Percentiles rank a stretch among this genome's conserved stretches.
Evolutionary conservation across 2,888 invertebrate genomes (phyloP).

Genomic region (Timema cristinae): DNA sequence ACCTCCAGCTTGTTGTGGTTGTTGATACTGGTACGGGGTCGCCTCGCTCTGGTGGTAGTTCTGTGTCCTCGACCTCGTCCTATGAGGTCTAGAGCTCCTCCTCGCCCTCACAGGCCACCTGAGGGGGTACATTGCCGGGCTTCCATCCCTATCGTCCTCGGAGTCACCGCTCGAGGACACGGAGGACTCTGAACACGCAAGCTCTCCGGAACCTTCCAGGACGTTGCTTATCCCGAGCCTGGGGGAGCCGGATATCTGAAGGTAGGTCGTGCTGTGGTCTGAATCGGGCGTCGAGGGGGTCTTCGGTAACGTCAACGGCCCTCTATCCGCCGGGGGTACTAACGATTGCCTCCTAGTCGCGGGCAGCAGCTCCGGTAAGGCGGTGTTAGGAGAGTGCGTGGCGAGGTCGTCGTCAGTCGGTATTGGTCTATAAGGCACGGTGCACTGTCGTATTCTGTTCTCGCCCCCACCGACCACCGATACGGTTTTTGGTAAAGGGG

Average conservation of each 20-base stretch:
- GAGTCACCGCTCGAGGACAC: conserved; percentile 18
- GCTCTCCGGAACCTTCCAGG: conserved; percentile 27
- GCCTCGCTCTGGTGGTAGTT: neutral
- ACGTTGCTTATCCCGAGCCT: neutral
- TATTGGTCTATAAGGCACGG: conserved; percentile 36
- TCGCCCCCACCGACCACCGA: conserved; percentile 26
- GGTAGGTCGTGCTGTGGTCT: conserved; percentile 21
- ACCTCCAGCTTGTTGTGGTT: neutral
- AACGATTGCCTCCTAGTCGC: conserved; percentile 16
- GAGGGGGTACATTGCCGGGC: conserved; percentile 21
- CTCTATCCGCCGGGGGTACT: conserved; percentile 2
- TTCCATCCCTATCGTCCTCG: conserved; percentile 14
- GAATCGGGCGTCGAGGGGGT: conserved; percentile 7
- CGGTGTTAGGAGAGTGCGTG: neutral
- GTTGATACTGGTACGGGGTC: conserved; percentile 3
- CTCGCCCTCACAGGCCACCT: conserved; percentile 22
- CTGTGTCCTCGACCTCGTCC: conserved; percentile 17
- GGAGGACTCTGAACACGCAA: conserved; percentile 27
- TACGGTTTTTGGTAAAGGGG: conserved; percentile 19
- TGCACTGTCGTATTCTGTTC: conserved; percentile 34
- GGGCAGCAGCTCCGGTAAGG: neutral
- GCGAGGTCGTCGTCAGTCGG: conserved; percentile 25
- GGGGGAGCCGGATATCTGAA: conserved; percentile 22
- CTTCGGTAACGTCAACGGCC: neutral
- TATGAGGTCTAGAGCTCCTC: neutral